Evolutionary conservation across 2,113 vertebrate genomes (phyloP).

Genomic region (Hyla sarda): DNA sequence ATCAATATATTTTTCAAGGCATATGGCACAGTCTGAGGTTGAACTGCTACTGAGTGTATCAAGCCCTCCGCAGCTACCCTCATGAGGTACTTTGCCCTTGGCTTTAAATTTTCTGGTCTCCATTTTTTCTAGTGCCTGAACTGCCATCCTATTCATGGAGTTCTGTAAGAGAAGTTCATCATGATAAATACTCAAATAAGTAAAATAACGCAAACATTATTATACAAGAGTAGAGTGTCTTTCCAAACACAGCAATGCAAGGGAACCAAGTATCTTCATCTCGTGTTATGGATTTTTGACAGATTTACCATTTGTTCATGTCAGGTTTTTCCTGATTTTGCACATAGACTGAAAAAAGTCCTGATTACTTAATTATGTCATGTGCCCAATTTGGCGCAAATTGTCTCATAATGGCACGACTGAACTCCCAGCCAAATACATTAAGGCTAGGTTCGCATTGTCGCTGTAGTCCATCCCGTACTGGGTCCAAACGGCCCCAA

Average conservation of each 20-base stretch:
- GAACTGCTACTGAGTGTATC: constrained; percentile 96
- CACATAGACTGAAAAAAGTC: too few species aligned
- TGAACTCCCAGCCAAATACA: too few species aligned
- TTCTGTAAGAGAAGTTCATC: constrained; percentile 75
- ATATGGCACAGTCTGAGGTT: constrained; percentile 98
- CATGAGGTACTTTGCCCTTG: constrained; percentile 87
- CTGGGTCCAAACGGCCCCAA: too few species aligned
- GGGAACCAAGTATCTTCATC: background rate
- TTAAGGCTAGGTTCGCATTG: too few species aligned
- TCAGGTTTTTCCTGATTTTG: background rate
- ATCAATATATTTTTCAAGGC: constrained; percentile 97
- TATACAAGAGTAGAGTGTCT: background rate
- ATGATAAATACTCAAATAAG: background rate
- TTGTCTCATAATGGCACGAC: too few species aligned
- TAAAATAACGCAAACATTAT: background rate
- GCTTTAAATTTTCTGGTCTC: constrained; percentile 97
- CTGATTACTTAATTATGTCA: too few species aligned
- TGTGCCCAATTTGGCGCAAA: too few species aligned
- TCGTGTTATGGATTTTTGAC: too few species aligned
- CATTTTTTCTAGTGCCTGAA: constrained; percentile 98
- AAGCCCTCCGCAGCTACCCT: constrained; percentile 87
- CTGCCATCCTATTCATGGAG: constrained; percentile 97
- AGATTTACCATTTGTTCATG: too few species aligned
- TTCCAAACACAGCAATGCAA: background rate
- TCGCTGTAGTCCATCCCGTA: too few species aligned